Evolutionary conservation across 2,113 vertebrate genomes (phyloP).

Genomic region (Siphamia tubifer): DNA sequence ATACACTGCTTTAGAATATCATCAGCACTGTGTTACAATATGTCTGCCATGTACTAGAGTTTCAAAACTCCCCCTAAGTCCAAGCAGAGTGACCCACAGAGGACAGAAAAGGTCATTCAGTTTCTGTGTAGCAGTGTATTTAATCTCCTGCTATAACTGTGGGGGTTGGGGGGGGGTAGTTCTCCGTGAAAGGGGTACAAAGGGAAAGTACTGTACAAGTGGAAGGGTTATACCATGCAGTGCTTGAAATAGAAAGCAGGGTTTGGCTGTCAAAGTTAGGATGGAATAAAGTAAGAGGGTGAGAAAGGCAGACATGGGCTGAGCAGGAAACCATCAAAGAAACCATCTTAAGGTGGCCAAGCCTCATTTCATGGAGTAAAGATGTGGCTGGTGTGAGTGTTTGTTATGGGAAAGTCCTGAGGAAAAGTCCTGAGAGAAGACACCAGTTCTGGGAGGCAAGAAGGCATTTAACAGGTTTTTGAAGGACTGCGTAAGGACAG

Average conservation of each 20-base stretch:
- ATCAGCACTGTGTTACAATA: neutral
- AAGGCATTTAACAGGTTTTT: neutral
- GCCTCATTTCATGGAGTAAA: neutral
- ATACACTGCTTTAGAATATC: neutral
- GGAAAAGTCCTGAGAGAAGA: neutral
- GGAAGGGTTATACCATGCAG: conserved; percentile 35
- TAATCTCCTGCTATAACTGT: conserved; percentile 48
- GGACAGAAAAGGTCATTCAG: conserved; percentile 57
- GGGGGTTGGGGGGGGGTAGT: neutral
- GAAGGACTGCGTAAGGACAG: neutral
- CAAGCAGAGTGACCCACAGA: conserved; percentile 32
- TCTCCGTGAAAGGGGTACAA: conserved; percentile 41
- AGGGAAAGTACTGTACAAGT: conserved; percentile 35
- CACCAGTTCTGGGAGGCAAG: neutral
- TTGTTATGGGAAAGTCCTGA: neutral
- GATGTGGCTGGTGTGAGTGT: neutral
- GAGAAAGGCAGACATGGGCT: conserved; percentile 34
- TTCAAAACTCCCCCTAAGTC: conserved; percentile 21
- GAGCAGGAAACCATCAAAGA: conserved; percentile 1
- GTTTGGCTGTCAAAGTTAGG: conserved; percentile 18
- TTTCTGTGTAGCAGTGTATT: conserved; percentile 5
- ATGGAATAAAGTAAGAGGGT: conserved; percentile 11
- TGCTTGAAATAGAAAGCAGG: conserved; percentile 54
- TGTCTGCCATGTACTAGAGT: conserved; percentile 13
- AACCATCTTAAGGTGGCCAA: neutral